Base-by-base conservation (phyloP, 2,797 vertebrate species). In the Antrozous pallidus region DNA sequence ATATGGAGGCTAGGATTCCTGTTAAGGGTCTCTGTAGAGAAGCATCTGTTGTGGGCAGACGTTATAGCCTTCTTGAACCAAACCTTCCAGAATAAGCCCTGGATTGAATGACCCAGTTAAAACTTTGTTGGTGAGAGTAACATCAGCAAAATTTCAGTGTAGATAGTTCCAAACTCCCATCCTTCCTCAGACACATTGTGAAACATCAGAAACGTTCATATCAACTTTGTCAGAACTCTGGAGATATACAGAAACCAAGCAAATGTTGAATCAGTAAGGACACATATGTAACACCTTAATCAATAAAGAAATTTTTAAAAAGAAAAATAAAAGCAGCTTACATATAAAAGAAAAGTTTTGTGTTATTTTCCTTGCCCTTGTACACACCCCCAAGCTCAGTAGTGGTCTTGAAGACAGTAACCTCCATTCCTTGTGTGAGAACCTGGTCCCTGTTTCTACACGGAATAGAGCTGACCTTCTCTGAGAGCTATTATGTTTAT, bases 101-200 rank as follows among this genome's bases (percentile, higher is more conserved):
- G 31, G 20, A 84, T 58, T 90, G 38, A 96, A 26, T 80, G 49
- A 12, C 49, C 12, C 79, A 56, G 79, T 49, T 88, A 38, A 82
- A 74, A 83, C 12, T 73, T 88, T 89, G 38, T 58, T 97, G 91
- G n/a, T 86, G 20, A 89, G 47, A 81, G 20, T 78, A 54, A 54
- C 65, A 91, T 82, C 38, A 89, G 36, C 14, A 88, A 79, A n/a
- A 33, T 88, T 56, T 58, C 63, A 81, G 67, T 28, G 49, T 63
- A 81, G 74, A 38, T 36, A 91, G 20, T 16, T 82, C 36, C 63
- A 69, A 85, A 89, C 70, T 78, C 47, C 26, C 26, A 54, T 61
- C 14, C 26, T 9, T 82, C 65, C 63, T 85, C n/a, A 91, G 42
- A 94, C 56, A 81, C 40, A 33, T 17, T 79, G 69, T 47, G 82